These are phyloP conservation scores for Lasioglossum vierecki DNA, from an alignment of 2,888 invertebrate genomes.

Conservation along the genomic window DNA sequence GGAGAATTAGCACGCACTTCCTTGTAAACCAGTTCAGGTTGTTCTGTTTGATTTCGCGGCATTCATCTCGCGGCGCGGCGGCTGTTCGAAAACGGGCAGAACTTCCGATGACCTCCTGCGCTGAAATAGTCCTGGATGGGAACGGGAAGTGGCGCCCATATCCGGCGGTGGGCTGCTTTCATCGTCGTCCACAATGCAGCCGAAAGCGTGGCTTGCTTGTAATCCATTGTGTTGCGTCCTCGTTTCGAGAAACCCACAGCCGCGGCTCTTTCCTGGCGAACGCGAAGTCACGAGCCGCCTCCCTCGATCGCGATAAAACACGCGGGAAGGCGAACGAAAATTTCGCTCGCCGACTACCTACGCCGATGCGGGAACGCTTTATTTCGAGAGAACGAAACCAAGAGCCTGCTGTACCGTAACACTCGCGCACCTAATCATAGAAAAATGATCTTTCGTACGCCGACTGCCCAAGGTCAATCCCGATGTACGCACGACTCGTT, in stretches of 20 bases:
- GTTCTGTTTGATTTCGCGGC: constrained; percentile 19
- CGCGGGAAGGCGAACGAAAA: constrained; percentile 24
- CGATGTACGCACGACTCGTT: constrained; percentile 17
- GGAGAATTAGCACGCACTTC: constrained; percentile 17
- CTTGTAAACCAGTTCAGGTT: constrained; percentile 34
- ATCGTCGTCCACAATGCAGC: constrained; percentile 66
- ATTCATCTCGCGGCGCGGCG: constrained; percentile 25
- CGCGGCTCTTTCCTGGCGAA: constrained; percentile 47
- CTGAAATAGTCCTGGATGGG: constrained; percentile 55
- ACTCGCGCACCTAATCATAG: not conserved
- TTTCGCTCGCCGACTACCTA: constrained; percentile 38
- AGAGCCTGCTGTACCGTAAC: constrained; percentile 36
- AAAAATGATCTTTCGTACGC: constrained; percentile 25
- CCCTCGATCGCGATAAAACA: constrained; percentile 57
- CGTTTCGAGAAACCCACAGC: constrained; percentile 54
- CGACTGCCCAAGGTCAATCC: constrained; percentile 29
- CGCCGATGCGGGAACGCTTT: not conserved
- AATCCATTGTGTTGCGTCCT: constrained; percentile 68
- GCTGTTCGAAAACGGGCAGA: constrained; percentile 17
- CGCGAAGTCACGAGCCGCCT: constrained; percentile 40
- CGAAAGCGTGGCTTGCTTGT: constrained; percentile 60
- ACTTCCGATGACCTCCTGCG: constrained; percentile 56
- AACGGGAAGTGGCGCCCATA: constrained; percentile 70
- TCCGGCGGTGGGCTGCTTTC: constrained; percentile 66
- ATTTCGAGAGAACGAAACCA: constrained; percentile 31